Base-by-base conservation (phyloP, 2,888 invertebrate genomes). In the Stenoptilia bipunctidactyla region DNA sequence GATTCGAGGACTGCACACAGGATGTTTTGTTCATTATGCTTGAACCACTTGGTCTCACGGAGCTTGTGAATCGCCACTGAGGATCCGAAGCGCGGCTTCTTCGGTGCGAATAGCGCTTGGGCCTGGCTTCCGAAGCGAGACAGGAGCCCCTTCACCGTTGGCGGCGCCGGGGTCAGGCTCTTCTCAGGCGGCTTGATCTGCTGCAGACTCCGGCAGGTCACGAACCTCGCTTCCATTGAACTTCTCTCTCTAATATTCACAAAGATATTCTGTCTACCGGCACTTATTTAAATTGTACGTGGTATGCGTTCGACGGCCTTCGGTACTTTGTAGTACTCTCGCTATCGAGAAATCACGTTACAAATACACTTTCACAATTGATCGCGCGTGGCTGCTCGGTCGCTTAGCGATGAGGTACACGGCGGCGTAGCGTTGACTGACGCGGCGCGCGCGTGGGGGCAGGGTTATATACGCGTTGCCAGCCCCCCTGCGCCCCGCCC, bases 41-140 rank as follows among this genome's bases (percentile, higher is more conserved):
- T 86, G 63, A 91, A 90, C 91, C 91, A 91, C 83, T 91, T 91
- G 46, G 90, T 89, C 64, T 90, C 90, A 47, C 90, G 83, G 50
- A 90, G 76, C 60, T 90, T 90, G 63, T 90, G 90, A 45, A 89
- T 89, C 37, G 90, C 88, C 30, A 90, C 89, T 38, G 89, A 88
- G 45, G 89, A 89, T 45, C 87, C 87, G 65, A 87, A 87, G 46
- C 85, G 68, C 48, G 75, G 77, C 54, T 84, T 84, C 55, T 85
- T 85, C 39, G 77, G 80, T 56, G 79, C 85, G 64, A 79, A 85
- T 47, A 85, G 58, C 49, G 85, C 85, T 59, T 85, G 84, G 45
- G 85, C 85, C 66, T 85, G 85, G 54, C 85, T 85, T 57, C 85
- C 85, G 59, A 85, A 85, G 37, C 85, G 77, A 58, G 85, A 84